Base-by-base conservation (phyloP, 2,797 vertebrate species). In the Decapterus maruadsi region DNA sequence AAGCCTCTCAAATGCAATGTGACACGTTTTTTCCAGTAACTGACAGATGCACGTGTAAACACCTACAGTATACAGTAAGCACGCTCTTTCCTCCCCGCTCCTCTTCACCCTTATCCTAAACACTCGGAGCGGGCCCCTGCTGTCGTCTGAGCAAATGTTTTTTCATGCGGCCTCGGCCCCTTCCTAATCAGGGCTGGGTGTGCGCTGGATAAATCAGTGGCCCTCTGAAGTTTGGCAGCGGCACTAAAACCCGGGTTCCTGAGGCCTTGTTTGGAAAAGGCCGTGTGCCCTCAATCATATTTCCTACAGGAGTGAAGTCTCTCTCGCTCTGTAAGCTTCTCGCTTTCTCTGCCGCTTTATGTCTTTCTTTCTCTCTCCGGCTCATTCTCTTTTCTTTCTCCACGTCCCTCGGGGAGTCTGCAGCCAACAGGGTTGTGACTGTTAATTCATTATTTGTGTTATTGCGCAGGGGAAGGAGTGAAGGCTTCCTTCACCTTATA, bases 391-490 rank as follows among this genome's bases (percentile, higher is more conserved):
- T 87, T 87, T 83, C 79, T 80, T 84, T 75, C 76, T 72, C 34
- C 9, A 19, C 67, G 79, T 42, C 72, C 88, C 83, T 80, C 50
- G 1, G 82, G 93, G 92, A 91, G 87, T 90, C 89, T 89, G 88
- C 88, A 87, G 89, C 88, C 87, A 83, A 83, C 82, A 78, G 82
- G 75, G 77, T 86, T 82, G 84, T 68, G 86, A 92, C 92, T 90
- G 90, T 91, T 93, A 90, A 93, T 94, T 94, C 93, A 93, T 95
- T 94, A 93, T 86, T 86, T 87, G 87, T 88, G 78, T 94, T 95
- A 87, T 89, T 91, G 82, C 78, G 73, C 68, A n/a, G 67, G 82
- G 85, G 88, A 86, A 85, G 77, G 54, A 59, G 87, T 90, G 89
- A 85, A 51, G 85, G 82, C 81, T 83, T 74, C 60, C 67, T 87